Evolutionary conservation across 2,113 vertebrate species (phyloP).

Genomic region (Hemiprocne comata): DNA sequence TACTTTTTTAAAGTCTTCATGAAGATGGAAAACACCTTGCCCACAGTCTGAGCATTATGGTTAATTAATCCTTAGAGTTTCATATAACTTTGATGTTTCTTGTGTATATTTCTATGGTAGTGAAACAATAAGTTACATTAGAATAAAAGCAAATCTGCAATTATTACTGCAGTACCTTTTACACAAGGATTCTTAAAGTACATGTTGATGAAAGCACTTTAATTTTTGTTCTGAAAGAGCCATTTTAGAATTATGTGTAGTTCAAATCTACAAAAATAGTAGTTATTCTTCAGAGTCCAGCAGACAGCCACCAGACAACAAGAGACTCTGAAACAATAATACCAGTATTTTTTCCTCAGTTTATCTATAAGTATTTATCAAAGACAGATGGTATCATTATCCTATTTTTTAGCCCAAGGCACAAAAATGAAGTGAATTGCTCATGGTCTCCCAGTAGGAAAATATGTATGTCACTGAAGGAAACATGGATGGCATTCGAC

Average conservation of each 20-base stretch:
- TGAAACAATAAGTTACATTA: not conserved
- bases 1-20: not conserved
- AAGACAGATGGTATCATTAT: not conserved
- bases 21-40: not conserved
- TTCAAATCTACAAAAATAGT: not conserved
- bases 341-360: not conserved
- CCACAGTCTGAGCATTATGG: not conserved
- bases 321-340: not conserved
- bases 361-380: not conserved
- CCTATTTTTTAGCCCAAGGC: not conserved
- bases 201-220: not conserved
- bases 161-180: not conserved
- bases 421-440: not conserved
- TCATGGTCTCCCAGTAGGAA: not conserved
- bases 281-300: not conserved
- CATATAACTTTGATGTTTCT: not conserved
- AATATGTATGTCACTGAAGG: not conserved
- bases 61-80: not conserved
- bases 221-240: not conserved
- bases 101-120: not conserved
- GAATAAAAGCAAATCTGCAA: not conserved
- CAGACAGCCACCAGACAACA: not conserved
- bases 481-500: not conserved
- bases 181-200: not conserved
- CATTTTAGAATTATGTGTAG: not conserved